phyloP scores from a whole-genome alignment of 1,140 invertebrate genomes.

The Drosophila athabasca region DNA sequence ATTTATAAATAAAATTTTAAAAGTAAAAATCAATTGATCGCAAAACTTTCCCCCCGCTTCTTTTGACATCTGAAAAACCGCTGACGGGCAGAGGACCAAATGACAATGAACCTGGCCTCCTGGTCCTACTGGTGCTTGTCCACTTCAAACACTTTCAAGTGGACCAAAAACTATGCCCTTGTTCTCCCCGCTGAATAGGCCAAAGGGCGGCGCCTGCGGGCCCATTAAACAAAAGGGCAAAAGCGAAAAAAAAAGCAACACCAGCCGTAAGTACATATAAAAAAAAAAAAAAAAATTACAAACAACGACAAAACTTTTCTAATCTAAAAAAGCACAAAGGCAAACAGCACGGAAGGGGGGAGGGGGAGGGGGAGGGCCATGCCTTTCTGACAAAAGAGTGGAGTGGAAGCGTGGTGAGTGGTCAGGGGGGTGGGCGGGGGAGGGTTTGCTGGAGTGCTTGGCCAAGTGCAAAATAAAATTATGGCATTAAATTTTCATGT shows the following conservation, averaged over 20 bases:
- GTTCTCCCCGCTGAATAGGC: not conserved
- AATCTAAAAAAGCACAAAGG: conserved; percentile 52
- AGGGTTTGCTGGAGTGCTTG: conserved; percentile 16
- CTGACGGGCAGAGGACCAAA: too few relatives aligned
- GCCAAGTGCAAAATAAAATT: conserved; percentile 63
- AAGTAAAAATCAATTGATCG: not conserved
- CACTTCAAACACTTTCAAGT: conserved; percentile 15
- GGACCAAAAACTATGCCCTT: conserved; percentile 23
- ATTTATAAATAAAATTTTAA: too few relatives aligned
- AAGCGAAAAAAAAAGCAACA: conserved; percentile 4
- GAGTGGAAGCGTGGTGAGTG: not conserved
- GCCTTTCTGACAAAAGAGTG: not conserved
- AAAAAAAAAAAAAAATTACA: conserved; percentile 36
- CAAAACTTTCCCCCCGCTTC: not conserved
- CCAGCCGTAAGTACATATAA: conserved; percentile 11
- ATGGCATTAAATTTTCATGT: conserved; percentile 63
- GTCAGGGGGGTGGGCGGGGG: not conserved
- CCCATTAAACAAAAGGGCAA: conserved; percentile 11
- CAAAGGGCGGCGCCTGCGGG: conserved; percentile 10
- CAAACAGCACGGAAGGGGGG: conserved; percentile 10
- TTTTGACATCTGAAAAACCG: not conserved
- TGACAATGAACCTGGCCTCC: too few relatives aligned
- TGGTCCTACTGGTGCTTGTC: not conserved
- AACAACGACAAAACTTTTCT: conserved; percentile 56
- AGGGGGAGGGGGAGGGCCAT: not conserved